Evolutionary conservation across 2,113 vertebrate species (phyloP).

Genomic region (Hippocampus mohnikei): DNA sequence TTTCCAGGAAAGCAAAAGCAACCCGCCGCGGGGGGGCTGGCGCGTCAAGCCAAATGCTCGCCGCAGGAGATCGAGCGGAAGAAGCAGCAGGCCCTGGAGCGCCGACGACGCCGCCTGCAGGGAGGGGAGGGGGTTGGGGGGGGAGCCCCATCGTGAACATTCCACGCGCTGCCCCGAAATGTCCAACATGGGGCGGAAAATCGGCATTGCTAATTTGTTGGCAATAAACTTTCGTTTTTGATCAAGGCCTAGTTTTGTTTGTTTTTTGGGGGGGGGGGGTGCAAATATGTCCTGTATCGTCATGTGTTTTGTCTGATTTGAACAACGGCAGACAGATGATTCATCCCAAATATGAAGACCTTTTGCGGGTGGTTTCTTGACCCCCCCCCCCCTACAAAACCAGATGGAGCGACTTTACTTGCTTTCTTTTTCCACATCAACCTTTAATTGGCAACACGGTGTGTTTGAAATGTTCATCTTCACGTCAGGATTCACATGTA

Average conservation of each 20-base stretch:
- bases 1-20: too few relatives aligned
- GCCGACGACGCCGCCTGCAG: slow-evolving; percentile 75
- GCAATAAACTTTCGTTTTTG: too few relatives aligned
- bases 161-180: too few relatives aligned
- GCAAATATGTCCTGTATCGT: too few relatives aligned
- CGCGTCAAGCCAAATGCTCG: slow-evolving; percentile 70
- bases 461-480: slow-evolving; percentile 16
- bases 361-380: background rate
- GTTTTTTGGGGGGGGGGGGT: too few relatives aligned
- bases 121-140: background rate
- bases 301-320: too few relatives aligned
- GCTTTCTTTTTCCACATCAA: background rate
- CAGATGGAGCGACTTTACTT: background rate
- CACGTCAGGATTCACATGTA: slow-evolving; percentile 65
- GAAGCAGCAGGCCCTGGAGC: slow-evolving; percentile 85
- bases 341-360: too few relatives aligned
- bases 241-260: too few relatives aligned
- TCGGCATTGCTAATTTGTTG: too few relatives aligned
- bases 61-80: slow-evolving; percentile 89
- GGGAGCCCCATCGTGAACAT: too few relatives aligned
- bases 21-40: background rate
- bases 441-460: slow-evolving; percentile 19
- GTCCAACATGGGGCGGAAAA: too few relatives aligned
- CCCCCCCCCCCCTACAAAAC: background rate
- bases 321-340: too few relatives aligned